Conservation (phyloP, 1,140 invertebrate species). For the Ostrea edulis region DNA sequence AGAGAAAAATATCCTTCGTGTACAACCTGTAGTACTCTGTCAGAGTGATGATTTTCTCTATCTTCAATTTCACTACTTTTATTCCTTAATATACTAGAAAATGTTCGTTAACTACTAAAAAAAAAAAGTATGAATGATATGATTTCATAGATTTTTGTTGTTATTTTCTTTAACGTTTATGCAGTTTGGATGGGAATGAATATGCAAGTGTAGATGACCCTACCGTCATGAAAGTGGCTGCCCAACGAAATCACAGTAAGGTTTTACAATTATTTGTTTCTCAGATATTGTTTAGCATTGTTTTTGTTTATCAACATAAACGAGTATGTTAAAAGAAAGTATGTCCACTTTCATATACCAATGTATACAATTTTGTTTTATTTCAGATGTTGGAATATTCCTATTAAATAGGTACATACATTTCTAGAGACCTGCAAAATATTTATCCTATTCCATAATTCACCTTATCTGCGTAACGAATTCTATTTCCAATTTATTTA, state of each 20-base stretch:
- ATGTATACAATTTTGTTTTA: neutral
- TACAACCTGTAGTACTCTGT: no score
- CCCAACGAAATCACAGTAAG: neutral
- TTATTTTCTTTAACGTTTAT: neutral
- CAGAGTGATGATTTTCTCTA: no score
- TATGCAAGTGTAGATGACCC: constrained; percentile 3
- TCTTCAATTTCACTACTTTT: no score
- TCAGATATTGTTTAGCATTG: neutral
- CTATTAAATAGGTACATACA: neutral
- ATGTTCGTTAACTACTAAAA: no score
- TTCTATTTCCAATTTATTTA: no score
- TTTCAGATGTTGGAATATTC: neutral
- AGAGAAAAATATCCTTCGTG: no score
- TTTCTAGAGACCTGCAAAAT: no score
- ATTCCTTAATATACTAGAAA: no score
- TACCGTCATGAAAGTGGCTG: neutral
- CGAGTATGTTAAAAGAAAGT: neutral
- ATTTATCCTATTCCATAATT: no score
- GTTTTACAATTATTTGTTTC: neutral
- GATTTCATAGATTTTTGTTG: no score
- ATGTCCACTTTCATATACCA: neutral
- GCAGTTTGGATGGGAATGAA: neutral
- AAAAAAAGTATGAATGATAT: no score
- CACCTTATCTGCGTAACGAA: no score
- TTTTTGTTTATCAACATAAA: neutral